Base-by-base conservation (phyloP, 2,113 vertebrate species). In the Ageneiosus marmoratus region DNA sequence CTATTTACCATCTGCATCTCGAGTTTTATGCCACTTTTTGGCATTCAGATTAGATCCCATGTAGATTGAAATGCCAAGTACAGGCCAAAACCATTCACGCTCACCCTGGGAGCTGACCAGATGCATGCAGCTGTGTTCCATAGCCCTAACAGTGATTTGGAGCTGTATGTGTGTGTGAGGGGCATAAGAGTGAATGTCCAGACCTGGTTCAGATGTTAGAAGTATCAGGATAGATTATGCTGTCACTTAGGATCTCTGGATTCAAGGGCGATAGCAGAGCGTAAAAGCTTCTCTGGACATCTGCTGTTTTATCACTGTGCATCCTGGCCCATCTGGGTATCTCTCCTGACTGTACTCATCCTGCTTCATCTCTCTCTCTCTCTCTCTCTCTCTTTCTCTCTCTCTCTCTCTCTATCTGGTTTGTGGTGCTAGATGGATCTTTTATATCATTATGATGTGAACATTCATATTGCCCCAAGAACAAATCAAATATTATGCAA, bases 311-410 rank as follows among this genome's bases (percentile, higher is more conserved):
- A 84, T 86, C 83, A 89, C 77, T 89, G 86, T 85, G 86, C 85
- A 86, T 88, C 82, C 85, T 58, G 74, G 84, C 87, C 92, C 92
- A 93, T 92, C 92, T 94, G 93, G 88, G 37, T 73, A n/a, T 58
- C 63, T 58, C 75, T 83, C 27, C 56, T 53, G n/a, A 79, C 81
- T 53, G 10, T 72, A 29, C 53, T 69, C 69, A 15, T 82, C 32
- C 16, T 76, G 67, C n/a, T 56, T 65, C 65, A 75, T 55, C 32
- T 62, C 44, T 46, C n/a, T 81, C 37, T 60, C 41, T 2, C 10
- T 74, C 83, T 79, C 84, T 58, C 24, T 16, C 34, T 2, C 10
- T 74, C 83, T 79, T 83, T 58, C 24, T 16, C 34, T 70, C 44
- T 65, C 44, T 58, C 56, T 60, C 79, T 34, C 27, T 83, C 10